These are phyloP conservation scores for Hormaphis cornu DNA, from an alignment of 1,140 invertebrate genomes.

Conservation along the genomic window DNA sequence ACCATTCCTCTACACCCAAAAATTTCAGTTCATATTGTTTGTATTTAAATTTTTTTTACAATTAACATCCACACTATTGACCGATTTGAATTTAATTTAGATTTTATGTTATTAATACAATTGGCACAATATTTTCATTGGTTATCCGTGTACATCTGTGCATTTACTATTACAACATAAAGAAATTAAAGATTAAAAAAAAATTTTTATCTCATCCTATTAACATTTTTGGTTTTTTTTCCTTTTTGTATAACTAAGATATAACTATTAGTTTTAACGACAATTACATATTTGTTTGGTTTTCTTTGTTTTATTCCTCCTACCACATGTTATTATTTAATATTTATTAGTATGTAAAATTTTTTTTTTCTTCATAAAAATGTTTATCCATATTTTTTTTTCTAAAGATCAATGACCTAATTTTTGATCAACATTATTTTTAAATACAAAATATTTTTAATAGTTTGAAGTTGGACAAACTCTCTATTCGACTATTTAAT, in stretches of 20 bases:
- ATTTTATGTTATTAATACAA: not conserved
- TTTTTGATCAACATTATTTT: not conserved
- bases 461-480: not conserved
- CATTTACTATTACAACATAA: slow-evolving; percentile 7
- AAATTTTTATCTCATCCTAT: not conserved
- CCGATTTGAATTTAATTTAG: not conserved
- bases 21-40: not conserved
- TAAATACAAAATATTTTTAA: not conserved
- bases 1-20: not conserved
- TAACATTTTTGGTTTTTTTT: not conserved
- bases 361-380: not conserved
- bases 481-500: too few species aligned
- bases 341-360: too few species aligned
- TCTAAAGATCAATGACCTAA: not conserved
- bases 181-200: not conserved
- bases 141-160: not conserved
- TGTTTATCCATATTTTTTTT: not conserved
- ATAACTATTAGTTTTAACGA: not conserved
- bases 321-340: slow-evolving; percentile 4
- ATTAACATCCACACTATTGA: not conserved
- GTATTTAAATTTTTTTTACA: not conserved
- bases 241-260: not conserved
- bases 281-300: not conserved
- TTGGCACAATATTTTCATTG: not conserved
- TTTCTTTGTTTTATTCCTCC: not conserved